Percentiles rank a stretch among this genome's conserved stretches.
Evolutionary conservation across 2,888 invertebrate species (phyloP).

Genomic region (Odontothrips loti): DNA sequence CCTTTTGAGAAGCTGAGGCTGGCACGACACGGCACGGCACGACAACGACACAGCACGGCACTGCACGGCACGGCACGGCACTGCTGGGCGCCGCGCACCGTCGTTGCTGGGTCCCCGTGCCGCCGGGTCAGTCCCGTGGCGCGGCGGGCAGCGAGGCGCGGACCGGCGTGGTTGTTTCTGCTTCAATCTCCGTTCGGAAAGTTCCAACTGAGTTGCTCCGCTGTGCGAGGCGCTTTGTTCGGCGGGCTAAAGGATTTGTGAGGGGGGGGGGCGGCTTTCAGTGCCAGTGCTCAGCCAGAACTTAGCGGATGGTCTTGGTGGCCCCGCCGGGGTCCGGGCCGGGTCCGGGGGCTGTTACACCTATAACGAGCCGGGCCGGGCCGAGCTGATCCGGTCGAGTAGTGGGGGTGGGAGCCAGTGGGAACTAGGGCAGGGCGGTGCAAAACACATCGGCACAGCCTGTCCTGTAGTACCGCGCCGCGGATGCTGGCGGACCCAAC

Average conservation of each 20-base stretch:
- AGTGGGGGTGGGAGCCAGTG: not conserved
- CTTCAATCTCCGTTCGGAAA: conserved; percentile 6
- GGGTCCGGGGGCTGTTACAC: not conserved
- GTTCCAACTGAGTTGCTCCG: conserved; percentile 5
- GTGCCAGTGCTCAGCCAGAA: not conserved
- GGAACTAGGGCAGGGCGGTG: no score
- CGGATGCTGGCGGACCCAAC: no score
- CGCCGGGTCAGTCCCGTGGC: not conserved
- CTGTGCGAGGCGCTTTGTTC: not conserved
- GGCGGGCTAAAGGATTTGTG: not conserved
- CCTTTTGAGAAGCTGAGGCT: not conserved
- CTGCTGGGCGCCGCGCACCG: not conserved
- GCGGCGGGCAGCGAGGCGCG: not conserved
- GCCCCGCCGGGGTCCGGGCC: no score
- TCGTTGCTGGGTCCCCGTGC: no score
- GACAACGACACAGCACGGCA: no score
- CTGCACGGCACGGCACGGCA: no score
- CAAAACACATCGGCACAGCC: no score
- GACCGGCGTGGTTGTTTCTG: not conserved
- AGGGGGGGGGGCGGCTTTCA: not conserved
- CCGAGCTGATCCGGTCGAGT: not conserved
- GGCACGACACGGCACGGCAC: no score
- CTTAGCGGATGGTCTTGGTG: not conserved
- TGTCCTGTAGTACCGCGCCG: no score
- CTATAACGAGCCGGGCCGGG: not conserved